Base-by-base conservation (phyloP, 1,140 invertebrate genomes). In the Brachionus paranguensis region DNA sequence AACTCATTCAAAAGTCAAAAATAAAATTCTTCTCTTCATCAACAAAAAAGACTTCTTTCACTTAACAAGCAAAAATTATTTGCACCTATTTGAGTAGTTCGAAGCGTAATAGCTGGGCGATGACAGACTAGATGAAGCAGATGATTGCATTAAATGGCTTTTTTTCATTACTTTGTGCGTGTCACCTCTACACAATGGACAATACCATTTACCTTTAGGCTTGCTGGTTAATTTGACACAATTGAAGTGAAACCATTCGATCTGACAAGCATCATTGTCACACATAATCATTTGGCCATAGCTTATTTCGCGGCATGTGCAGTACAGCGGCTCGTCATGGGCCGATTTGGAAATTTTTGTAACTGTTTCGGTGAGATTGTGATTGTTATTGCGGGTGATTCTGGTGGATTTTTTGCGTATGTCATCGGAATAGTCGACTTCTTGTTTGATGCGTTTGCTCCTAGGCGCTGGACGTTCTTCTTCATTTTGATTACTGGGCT, bases 181-280 rank as follows among this genome's bases (percentile, higher is more conserved):
- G 45, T 81, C 78, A 8, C 78, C 78, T 43, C 95, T 85, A 86
- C 89, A 90, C 10, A 87, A 87, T 7, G 88, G 88, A 87, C 89
- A 90, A 85, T 86, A 90, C 89, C 89, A 90, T 85, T 88, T 89
- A 20, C 89, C 89, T 84, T 90, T 90, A 60, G 89, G 89, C 79
- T 89, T 90, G 43, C 84, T 87, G 4, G 87, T 87, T 17, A 90
- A 87, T 84, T 86, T 86, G 43, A 90, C 89, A 87, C 89, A 90
- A 64, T 88, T 86, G 86, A 90, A 90, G 86, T 90, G 89, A 85
- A 89, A 90, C 89, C 89, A 90, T 85, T 90, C 89, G 43, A 90
- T 89, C 53, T 86, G 85, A 87, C 89, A 90, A 27, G 72, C 84
- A 41, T 64, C 45, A 70, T 78, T 78, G 55, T 84, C 84, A 24